phyloP scores from a whole-genome alignment of 2,113 vertebrate genomes.

The Glareola pratincola region DNA sequence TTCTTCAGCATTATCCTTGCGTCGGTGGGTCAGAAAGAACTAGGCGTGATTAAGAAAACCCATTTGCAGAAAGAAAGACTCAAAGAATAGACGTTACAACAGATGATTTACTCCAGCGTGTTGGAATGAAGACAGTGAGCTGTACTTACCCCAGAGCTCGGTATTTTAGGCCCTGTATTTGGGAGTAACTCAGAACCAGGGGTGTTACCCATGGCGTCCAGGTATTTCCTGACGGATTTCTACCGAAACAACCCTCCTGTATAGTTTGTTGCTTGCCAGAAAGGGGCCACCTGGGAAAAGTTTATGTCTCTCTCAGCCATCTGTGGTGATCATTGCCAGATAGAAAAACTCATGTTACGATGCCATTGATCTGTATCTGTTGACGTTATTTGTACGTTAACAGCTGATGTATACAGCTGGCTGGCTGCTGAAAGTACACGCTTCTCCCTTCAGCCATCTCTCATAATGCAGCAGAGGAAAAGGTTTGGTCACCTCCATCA shows the following conservation, averaged over 20 bases:
- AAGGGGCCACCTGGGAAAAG: conserved; percentile 22
- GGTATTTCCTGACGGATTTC: neutral
- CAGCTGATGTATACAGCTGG: conserved; percentile 35
- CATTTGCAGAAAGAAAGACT: neutral
- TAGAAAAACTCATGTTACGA: neutral
- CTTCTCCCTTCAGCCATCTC: neutral
- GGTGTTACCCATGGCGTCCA: neutral
- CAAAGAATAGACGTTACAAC: neutral
- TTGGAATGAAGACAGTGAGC: neutral
- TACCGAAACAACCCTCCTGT: neutral
- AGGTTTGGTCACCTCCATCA: neutral
- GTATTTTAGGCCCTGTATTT: neutral
- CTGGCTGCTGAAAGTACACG: neutral
- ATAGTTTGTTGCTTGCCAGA: neutral
- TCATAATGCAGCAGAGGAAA: neutral
- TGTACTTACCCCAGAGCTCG: neutral
- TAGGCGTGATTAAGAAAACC: conserved; percentile 36
- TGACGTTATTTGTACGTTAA: neutral
- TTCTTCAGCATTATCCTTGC: conserved; percentile 32
- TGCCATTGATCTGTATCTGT: conserved; percentile 45
- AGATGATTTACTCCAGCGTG: neutral
- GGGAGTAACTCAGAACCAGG: neutral
- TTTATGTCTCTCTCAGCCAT: conserved; percentile 21
- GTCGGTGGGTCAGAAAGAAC: conserved; percentile 29
- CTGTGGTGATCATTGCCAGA: conserved; percentile 39